Conservation (phyloP, 2,797 vertebrate species). For the Hemitrygon akajei region DNA sequence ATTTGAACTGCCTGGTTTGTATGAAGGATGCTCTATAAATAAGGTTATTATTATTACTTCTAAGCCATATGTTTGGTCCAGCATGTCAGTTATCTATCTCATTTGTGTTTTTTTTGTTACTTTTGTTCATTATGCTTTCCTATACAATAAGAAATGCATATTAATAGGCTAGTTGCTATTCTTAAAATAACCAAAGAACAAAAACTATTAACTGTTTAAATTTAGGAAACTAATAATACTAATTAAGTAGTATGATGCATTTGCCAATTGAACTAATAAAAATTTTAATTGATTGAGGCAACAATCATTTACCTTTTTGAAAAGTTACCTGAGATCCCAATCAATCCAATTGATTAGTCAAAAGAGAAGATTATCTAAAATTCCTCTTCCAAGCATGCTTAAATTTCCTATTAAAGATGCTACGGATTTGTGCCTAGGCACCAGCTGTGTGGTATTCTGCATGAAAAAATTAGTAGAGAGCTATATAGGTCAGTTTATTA, state of each 20-base stretch:
- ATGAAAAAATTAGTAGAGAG: not conserved
- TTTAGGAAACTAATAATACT: not conserved
- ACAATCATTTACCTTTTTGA: not conserved
- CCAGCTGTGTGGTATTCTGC: slow-evolving; percentile 10
- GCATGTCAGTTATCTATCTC: not conserved
- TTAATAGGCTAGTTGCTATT: not conserved
- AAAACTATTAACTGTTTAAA: not conserved
- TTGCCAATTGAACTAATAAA: not conserved
- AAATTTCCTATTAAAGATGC: not conserved
- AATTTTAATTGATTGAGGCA: not conserved
- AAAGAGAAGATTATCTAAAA: not conserved
- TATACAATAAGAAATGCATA: not conserved
- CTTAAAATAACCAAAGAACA: not conserved
- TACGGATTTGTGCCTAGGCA: not conserved
- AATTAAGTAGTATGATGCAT: not conserved
- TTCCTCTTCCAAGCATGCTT: not conserved
- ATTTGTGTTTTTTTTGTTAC: not conserved
- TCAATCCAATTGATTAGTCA: not conserved
- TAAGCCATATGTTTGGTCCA: not conserved
- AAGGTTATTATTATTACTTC: not conserved
- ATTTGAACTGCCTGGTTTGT: too few species aligned
- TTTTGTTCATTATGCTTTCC: too few species aligned
- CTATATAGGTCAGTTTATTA: slow-evolving; percentile 20
- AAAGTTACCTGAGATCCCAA: not conserved
- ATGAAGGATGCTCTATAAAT: too few species aligned